Evolutionary conservation across 2,888 invertebrate species (phyloP).

Genomic region (Sphecodes monilicornis): DNA sequence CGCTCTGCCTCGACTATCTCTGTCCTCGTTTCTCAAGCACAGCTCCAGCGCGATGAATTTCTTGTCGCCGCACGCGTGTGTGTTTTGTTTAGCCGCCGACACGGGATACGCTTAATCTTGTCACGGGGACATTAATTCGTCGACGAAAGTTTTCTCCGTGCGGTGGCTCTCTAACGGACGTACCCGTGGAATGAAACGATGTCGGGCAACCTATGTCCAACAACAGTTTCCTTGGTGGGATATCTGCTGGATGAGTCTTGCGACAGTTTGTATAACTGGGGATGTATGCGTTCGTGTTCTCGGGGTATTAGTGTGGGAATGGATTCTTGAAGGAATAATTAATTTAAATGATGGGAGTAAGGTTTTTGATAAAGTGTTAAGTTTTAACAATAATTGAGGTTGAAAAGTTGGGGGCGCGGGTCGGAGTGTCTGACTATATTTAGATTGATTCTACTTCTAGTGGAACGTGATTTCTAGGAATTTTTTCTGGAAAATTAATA

Average conservation of each 20-base stretch:
- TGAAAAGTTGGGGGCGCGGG: neutral
- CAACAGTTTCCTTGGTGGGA: neutral
- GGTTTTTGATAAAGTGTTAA: neutral
- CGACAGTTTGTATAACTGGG: neutral
- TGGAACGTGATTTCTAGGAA: neutral
- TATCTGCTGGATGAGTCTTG: neutral
- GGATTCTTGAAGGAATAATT: neutral
- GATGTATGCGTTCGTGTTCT: neutral
- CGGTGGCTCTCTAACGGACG: neutral
- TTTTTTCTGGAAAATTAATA: too few species aligned
- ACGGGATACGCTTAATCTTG: conserved; percentile 38
- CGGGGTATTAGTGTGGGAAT: neutral
- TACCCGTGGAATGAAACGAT: neutral
- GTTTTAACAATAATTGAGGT: neutral
- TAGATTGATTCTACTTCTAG: neutral
- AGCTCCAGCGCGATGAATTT: neutral
- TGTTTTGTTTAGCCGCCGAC: conserved; percentile 26
- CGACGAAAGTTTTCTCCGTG: conserved; percentile 19
- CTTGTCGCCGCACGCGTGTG: neutral
- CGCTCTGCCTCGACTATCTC: neutral
- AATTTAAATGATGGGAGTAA: neutral
- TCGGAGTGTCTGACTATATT: neutral
- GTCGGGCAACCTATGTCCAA: neutral
- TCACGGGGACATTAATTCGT: conserved; percentile 28
- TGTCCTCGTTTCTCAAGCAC: neutral